Evolutionary conservation across 2,888 invertebrate genomes (phyloP).

Genomic region (Brachypalpus laphriformis): DNA sequence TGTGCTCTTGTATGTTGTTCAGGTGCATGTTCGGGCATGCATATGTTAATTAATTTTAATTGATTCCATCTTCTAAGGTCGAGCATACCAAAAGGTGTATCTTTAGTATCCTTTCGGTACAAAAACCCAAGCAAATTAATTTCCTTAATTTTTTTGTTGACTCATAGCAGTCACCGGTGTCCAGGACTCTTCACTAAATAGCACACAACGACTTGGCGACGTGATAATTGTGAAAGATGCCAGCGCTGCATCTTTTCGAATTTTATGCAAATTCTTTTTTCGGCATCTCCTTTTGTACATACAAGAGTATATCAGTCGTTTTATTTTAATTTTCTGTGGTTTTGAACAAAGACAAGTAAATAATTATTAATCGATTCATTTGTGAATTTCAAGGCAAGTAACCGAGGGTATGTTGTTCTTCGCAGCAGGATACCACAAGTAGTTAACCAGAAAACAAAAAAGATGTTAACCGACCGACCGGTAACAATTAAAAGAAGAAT

Average conservation of each 20-base stretch:
- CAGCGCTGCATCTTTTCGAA: background rate
- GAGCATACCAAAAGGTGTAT: slow-evolving; percentile 35
- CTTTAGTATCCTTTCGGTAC: slow-evolving; percentile 54
- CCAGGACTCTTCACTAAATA: slow-evolving; percentile 37
- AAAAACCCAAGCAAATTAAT: slow-evolving; percentile 19
- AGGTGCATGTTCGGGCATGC: slow-evolving; percentile 72
- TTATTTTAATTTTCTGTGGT: slow-evolving; percentile 11
- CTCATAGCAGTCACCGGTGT: slow-evolving; percentile 16
- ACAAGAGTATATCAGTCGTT: background rate
- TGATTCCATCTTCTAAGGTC: slow-evolving; percentile 72
- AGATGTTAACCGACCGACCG: slow-evolving; percentile 2
- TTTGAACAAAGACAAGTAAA: slow-evolving; percentile 55
- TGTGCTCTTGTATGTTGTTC: slow-evolving; percentile 49
- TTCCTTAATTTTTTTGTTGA: slow-evolving; percentile 14
- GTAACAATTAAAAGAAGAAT: slow-evolving; percentile 30
- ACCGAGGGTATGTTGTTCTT: slow-evolving; percentile 15
- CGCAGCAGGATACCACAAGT: slow-evolving; percentile 57
- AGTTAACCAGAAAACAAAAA: slow-evolving; percentile 9
- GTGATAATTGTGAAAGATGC: slow-evolving; percentile 60
- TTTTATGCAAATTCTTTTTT: slow-evolving; percentile 63
- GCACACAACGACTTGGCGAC: slow-evolving; percentile 32
- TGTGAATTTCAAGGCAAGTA: slow-evolving; percentile 57
- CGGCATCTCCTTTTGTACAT: slow-evolving; percentile 42
- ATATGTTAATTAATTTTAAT: slow-evolving; percentile 78
- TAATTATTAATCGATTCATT: slow-evolving; percentile 74